phyloP scores from a whole-genome alignment of 2,888 invertebrate species.

The Cinara cedri region DNA sequence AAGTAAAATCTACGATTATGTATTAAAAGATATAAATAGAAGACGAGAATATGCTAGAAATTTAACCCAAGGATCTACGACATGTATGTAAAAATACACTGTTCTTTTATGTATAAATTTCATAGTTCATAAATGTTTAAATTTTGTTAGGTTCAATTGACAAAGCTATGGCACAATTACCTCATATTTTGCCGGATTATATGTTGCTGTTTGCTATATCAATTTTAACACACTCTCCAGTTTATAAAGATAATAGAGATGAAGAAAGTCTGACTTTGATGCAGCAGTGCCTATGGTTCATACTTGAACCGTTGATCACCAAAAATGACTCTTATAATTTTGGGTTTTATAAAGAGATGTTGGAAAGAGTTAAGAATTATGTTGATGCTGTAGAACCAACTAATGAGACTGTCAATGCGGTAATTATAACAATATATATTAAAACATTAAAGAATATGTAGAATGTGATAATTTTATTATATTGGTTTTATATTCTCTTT shows the following conservation, averaged over 20 bases:
- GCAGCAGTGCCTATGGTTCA: constrained; percentile 89
- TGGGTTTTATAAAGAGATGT: constrained; percentile 91
- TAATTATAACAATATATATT: constrained; percentile 65
- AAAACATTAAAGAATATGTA: constrained; percentile 28
- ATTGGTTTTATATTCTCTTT: no score
- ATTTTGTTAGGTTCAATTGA: constrained; percentile 66
- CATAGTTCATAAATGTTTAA: background rate
- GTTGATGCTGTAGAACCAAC: constrained; percentile 86
- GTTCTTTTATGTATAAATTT: background rate
- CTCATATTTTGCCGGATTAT: constrained; percentile 93
- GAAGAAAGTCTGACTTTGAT: constrained; percentile 78
- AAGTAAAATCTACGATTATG: constrained; percentile 75
- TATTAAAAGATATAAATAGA: constrained; percentile 85
- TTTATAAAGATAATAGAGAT: constrained; percentile 79
- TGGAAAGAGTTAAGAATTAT: constrained; percentile 93
- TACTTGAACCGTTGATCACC: constrained; percentile 90
- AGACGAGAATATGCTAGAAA: constrained; percentile 90
- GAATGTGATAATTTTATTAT: no score
- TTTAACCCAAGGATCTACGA: constrained; percentile 73
- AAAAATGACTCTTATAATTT: constrained; percentile 94
- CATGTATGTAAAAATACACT: constrained; percentile 61
- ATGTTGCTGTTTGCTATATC: constrained; percentile 97
- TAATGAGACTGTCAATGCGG: constrained; percentile 82
- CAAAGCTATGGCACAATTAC: constrained; percentile 76
- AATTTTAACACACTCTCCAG: constrained; percentile 90